These are phyloP conservation scores for Thaumatotibia leucotreta DNA, from an alignment of 1,140 invertebrate genomes.

Conservation along the genomic window DNA sequence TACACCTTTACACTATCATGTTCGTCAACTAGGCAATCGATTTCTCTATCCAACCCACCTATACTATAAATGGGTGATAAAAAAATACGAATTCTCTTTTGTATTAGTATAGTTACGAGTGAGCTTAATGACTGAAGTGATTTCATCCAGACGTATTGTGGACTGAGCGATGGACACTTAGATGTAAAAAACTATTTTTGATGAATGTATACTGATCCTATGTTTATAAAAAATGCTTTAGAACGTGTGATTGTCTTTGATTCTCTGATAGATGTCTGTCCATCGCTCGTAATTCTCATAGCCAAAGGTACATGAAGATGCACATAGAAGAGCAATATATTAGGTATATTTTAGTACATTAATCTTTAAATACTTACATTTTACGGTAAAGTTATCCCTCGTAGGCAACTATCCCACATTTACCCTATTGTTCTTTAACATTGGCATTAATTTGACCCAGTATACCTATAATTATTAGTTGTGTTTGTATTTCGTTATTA, in stretches of 20 bases:
- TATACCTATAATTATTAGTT: no score
- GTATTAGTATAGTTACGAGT: background rate
- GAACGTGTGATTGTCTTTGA: background rate
- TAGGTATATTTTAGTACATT: background rate
- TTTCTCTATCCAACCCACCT: background rate
- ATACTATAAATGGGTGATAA: background rate
- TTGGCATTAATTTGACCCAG: no score
- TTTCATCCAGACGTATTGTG: background rate
- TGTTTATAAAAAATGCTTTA: background rate
- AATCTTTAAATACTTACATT: background rate
- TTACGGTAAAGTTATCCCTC: background rate
- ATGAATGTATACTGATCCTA: background rate
- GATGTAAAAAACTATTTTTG: background rate
- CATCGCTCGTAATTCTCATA: background rate
- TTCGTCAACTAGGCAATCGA: background rate
- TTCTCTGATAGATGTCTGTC: background rate
- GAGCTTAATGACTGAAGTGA: background rate
- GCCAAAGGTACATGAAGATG: background rate
- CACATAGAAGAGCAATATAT: background rate
- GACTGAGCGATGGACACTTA: slow-evolving; percentile 2
- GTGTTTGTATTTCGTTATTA: no score
- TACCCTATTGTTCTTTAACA: no score
- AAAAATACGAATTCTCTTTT: background rate
- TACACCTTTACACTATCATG: no score
- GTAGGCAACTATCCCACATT: no score